phyloP scores from a whole-genome alignment of 2,113 vertebrate genomes.

The Pseudolaguvia tuberculata region DNA sequence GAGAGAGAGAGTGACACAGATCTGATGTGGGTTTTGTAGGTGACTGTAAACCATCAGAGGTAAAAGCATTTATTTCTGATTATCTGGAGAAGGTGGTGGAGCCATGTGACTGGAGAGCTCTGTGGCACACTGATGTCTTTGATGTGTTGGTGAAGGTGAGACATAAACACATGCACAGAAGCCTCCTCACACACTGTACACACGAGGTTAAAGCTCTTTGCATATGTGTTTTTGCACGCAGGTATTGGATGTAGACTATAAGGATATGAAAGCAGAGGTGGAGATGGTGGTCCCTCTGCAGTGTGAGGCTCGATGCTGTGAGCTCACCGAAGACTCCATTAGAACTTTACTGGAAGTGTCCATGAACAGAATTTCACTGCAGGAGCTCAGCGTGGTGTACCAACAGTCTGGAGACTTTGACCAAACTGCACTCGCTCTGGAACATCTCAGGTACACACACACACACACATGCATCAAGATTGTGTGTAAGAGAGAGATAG shows the following conservation, averaged over 20 bases:
- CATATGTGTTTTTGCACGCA: slow-evolving; percentile 50
- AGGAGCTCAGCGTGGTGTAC: slow-evolving; percentile 81
- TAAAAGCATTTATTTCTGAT: slow-evolving; percentile 81
- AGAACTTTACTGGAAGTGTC: slow-evolving; percentile 77
- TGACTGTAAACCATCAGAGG: slow-evolving; percentile 91
- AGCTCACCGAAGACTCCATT: slow-evolving; percentile 74
- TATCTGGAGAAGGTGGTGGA: slow-evolving; percentile 89
- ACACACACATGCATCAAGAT: too few relatives aligned
- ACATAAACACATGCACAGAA: background rate
- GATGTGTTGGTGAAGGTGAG: slow-evolving; percentile 86
- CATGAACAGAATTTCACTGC: slow-evolving; percentile 71
- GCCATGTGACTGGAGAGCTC: slow-evolving; percentile 82
- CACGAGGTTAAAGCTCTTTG: too few relatives aligned
- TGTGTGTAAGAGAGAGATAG: too few relatives aligned
- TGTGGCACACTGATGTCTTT: slow-evolving; percentile 85
- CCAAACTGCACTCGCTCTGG: slow-evolving; percentile 84
- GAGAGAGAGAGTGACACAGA: too few relatives aligned
- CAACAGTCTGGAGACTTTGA: slow-evolving; percentile 84
- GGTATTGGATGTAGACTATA: slow-evolving; percentile 77
- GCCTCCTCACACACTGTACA: too few relatives aligned
- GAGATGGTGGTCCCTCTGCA: slow-evolving; percentile 72
- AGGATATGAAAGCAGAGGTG: slow-evolving; percentile 75
- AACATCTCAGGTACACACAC: slow-evolving; percentile 81
- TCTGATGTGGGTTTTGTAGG: slow-evolving; percentile 63
- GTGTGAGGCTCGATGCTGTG: slow-evolving; percentile 71